Conservation (phyloP, 2,797 vertebrate genomes). For the Octomys mimax region DNA sequence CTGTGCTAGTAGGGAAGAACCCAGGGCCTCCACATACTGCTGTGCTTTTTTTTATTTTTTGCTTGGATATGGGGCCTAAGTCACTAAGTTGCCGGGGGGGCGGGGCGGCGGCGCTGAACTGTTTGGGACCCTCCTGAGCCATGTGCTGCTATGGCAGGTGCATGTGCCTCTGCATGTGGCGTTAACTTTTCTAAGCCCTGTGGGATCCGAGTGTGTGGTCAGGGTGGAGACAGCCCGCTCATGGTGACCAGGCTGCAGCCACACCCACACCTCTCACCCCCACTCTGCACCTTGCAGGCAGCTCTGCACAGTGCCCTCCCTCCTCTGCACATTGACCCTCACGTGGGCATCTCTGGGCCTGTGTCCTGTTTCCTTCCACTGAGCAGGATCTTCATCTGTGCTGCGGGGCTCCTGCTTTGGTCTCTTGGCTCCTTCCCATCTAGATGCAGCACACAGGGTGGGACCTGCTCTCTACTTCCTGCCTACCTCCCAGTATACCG, state of each 20-base stretch:
- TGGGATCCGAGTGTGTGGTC: not conserved
- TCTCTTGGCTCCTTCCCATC: not conserved
- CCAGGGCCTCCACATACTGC: not conserved
- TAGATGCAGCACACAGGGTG: accelerated
- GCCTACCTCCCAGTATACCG: too few relatives aligned
- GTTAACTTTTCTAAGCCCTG: not conserved
- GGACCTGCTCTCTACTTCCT: too few relatives aligned
- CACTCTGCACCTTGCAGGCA: not conserved
- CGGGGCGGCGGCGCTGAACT: not conserved
- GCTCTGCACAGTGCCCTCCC: not conserved
- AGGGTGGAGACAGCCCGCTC: not conserved
- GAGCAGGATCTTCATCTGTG: not conserved
- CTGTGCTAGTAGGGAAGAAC: not conserved
- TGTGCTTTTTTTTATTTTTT: not conserved
- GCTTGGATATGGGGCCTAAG: not conserved
- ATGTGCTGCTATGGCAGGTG: not conserved
- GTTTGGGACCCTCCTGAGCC: not conserved
- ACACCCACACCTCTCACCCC: too few relatives aligned
- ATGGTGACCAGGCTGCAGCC: not conserved
- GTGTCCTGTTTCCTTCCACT: too few relatives aligned
- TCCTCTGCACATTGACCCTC: accelerated
- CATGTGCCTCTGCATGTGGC: too few relatives aligned
- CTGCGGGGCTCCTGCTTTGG: accelerated
- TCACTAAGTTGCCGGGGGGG: not conserved
- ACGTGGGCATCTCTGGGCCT: not conserved